Percentiles rank a stretch among this genome's conserved stretches.
Evolutionary conservation across 2,888 invertebrate species (phyloP).

Genomic region (Drosophila trichaetosa): DNA sequence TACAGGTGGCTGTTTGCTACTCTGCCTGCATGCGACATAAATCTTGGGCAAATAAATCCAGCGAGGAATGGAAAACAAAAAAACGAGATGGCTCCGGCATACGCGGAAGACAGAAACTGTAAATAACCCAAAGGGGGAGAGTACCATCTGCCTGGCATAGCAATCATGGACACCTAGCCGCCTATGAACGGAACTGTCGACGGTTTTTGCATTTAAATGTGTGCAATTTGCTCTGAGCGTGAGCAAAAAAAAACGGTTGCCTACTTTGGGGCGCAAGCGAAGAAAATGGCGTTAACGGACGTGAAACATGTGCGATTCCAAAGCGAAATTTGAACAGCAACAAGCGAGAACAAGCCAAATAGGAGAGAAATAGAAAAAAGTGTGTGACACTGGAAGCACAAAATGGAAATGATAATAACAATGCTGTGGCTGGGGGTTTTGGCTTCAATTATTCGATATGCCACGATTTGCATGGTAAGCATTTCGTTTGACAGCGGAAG

Average conservation of each 20-base stretch:
- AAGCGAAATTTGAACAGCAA: constrained; percentile 32
- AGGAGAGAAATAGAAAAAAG: constrained; percentile 4
- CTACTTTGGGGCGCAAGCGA: constrained; percentile 54
- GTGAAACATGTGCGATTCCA: constrained; percentile 70
- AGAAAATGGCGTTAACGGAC: constrained; percentile 67
- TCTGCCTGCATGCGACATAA: constrained; percentile 69
- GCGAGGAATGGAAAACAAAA: constrained; percentile 24
- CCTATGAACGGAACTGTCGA: constrained; percentile 64
- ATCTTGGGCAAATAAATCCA: constrained; percentile 73
- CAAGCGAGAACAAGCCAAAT: constrained; percentile 8
- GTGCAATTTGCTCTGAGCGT: constrained; percentile 61
- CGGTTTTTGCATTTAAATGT: constrained; percentile 77
- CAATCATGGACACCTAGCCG: constrained; percentile 73
- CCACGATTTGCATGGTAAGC: constrained; percentile 73
- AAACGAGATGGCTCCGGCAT: constrained; percentile 32
- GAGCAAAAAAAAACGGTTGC: constrained; percentile 47
- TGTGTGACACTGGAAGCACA: constrained; percentile 54
- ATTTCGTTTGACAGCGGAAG: constrained; percentile 73
- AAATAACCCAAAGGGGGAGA: constrained; percentile 51
- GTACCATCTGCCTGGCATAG: constrained; percentile 33
- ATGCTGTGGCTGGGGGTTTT: constrained; percentile 62
- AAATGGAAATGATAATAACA: constrained; percentile 76
- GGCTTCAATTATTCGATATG: constrained; percentile 72
- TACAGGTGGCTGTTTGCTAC: constrained; percentile 25
- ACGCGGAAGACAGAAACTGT: constrained; percentile 64